These are phyloP conservation scores for Phyllopteryx taeniolatus DNA, from an alignment of 2,113 vertebrate genomes.

Conservation along the genomic window DNA sequence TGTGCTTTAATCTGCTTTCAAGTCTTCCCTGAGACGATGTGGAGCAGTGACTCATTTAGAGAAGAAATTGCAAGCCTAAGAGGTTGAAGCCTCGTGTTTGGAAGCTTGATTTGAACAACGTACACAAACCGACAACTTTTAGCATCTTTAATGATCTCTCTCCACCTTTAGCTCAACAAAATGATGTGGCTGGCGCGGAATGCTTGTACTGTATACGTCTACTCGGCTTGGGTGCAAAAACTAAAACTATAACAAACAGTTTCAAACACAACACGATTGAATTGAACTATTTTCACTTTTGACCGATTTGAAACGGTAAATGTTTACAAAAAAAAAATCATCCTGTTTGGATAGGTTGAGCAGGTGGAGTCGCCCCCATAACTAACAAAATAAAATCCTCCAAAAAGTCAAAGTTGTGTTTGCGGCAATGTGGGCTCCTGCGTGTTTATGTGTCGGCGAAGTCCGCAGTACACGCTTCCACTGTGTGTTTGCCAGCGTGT, in stretches of 20 bases:
- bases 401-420: constrained; percentile 13
- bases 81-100: constrained; percentile 52
- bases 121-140: constrained; percentile 59
- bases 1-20: not conserved
- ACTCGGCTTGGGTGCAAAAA: not conserved
- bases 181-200: constrained; percentile 16
- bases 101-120: constrained; percentile 44
- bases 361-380: constrained; percentile 18
- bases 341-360: not conserved
- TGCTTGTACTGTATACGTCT: not conserved
- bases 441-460: constrained; percentile 14
- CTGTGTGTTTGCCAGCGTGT: constrained; percentile 42
- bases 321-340: not conserved
- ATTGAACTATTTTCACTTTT: not conserved
- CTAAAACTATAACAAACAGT: not conserved
- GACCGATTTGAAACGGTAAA: not conserved
- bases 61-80: constrained; percentile 63
- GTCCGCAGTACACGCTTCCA: not conserved
- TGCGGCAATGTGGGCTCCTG: constrained; percentile 5
- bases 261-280: not conserved
- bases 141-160: constrained; percentile 61
- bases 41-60: not conserved
- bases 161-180: constrained; percentile 19
- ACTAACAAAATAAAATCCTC: constrained; percentile 12
- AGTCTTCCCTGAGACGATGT: not conserved